Evolutionary conservation across 2,797 vertebrate species (phyloP), one percentile per base, ranked within the genome.

Genomic region (Saxicola maurus): DNA sequence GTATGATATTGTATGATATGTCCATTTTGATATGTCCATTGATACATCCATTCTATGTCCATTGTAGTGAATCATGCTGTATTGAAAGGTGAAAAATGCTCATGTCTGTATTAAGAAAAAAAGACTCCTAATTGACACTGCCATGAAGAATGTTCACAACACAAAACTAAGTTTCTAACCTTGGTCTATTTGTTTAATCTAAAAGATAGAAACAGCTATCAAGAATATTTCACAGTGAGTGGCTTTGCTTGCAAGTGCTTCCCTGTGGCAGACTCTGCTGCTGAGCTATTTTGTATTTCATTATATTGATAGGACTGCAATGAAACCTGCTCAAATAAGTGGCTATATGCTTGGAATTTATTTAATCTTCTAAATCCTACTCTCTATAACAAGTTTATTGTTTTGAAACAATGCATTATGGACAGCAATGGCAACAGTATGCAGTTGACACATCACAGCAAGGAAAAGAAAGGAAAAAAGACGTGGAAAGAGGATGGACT

Each of bases 341-440:
- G 45, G 30, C 89, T 94, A 96, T 96, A 95, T 92, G 95, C 96
- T 95, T 82, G 89, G 94, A 96, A 96, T 94, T 92, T 92, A 93
- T 97, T 97, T 97, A 95, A 92, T 65, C 59, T 92, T 96, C 94
- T 94, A 81, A 72, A 96, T 93, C 93, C 89, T 67, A 66, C 90
- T 92, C 94, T 97, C 82, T 90, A 69, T 92, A 92, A 80, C 85
- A 89, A 79, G 76, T 94, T 95, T 94, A 96, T 49, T 87, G 27
- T 55, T 94, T 85, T 89, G 71, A 77, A 81, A 77, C 62, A 91
- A 74, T 10, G 21, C 65, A 69, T 33, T 83, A 66, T 10, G 65
- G 69, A 86, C 40, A 83, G 33, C 57, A 76, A 82, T 13, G 31
- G 69, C 75, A 45, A 64, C 48, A 67, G 38, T 4, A n/a, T 13